Percentiles rank a stretch among this genome's conserved stretches.
phyloP scores from a whole-genome alignment of 1,140 invertebrate genomes.

The Leptinotarsa lineolata region DNA sequence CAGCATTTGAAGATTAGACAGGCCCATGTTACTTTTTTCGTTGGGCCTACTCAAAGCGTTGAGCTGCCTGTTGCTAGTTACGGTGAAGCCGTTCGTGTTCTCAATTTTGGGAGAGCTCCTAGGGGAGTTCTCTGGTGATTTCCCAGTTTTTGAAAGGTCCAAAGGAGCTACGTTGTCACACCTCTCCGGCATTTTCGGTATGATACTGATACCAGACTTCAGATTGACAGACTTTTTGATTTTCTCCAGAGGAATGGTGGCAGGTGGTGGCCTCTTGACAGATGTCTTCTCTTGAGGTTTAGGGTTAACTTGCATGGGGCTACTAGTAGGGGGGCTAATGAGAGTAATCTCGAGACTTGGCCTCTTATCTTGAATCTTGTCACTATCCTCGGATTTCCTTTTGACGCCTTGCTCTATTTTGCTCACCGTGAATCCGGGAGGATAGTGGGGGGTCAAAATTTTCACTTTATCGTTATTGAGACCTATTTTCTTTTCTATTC shows the following conservation, averaged over 20 bases:
- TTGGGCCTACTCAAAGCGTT: conserved; percentile 30
- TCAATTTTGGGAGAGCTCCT: conserved; percentile 38
- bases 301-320: conserved; percentile 16
- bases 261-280: conserved; percentile 50
- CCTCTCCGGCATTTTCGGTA: conserved; percentile 46
- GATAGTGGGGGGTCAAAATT: conserved; percentile 46
- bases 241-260: conserved; percentile 52
- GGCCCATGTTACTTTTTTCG: conserved; percentile 38
- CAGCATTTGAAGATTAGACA: conserved; percentile 54
- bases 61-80: conserved; percentile 35
- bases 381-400: conserved; percentile 42
- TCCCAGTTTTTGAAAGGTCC: conserved; percentile 49
- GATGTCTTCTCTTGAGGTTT: conserved; percentile 34
- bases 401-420: conserved; percentile 52
- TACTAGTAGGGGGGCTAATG: conserved; percentile 37
- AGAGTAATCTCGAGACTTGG: conserved; percentile 55
- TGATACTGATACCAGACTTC: conserved; percentile 52
- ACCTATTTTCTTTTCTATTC: conserved; percentile 35
- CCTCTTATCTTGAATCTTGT: conserved; percentile 44
- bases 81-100: conserved; percentile 33
- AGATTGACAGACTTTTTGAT: conserved; percentile 50
- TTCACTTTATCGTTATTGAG: conserved; percentile 40
- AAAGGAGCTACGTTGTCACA: conserved; percentile 49
- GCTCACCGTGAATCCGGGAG: conserved; percentile 52
- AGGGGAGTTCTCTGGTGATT: conserved; percentile 36